Base-by-base conservation (phyloP, 2,888 invertebrate genomes). In the Hofmannophila pseudospretella region DNA sequence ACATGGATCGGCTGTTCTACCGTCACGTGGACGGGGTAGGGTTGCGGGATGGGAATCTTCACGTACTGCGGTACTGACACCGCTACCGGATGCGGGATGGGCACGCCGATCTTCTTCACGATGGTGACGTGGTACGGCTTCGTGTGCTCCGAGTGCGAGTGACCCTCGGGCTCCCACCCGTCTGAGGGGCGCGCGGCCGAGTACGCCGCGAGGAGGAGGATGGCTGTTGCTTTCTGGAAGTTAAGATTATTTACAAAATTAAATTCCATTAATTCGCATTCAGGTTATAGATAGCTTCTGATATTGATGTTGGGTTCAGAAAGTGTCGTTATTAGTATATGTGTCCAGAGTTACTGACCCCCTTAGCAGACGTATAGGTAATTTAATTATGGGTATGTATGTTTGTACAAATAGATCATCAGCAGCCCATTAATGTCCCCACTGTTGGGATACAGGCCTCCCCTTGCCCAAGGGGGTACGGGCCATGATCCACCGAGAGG, bases 1-100 rank as follows among this genome's bases (percentile, higher is more conserved):
- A 93, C 89, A 44, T 91, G 91, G 34, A 93, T 90, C 49, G 92
- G 92, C 56, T 93, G 92, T 39, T 93, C 91, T 28, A 93, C 90
- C 1, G 89, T 85, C 1, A 93, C 89, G 54, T 92, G 92, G 1
- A 93, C 93, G 0, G 93, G 90, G 76, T 92, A 92, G 1, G 93
- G 93, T 41, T 93, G 92, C 1, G 93, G 93, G 32, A 93, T 92
- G 38, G 92, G 90, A 14, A 93, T 88, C 67, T 91, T 91, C 46
- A 93, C 75, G 55, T 90, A 89, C 67, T 90, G 90, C 20, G 91
- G 93, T 10, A 93, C 92, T 4, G 92, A 90, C 0, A 93, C 90
- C 1, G 92, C 91, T 12, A 92, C 90, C 0, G 92, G 92, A 56
- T 93, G 92, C 0, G 93, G 93, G 32, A 93, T 89, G n/a, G 93